Evolutionary conservation across 2,113 vertebrate genomes (phyloP).

Genomic region (Indicator maculatus): DNA sequence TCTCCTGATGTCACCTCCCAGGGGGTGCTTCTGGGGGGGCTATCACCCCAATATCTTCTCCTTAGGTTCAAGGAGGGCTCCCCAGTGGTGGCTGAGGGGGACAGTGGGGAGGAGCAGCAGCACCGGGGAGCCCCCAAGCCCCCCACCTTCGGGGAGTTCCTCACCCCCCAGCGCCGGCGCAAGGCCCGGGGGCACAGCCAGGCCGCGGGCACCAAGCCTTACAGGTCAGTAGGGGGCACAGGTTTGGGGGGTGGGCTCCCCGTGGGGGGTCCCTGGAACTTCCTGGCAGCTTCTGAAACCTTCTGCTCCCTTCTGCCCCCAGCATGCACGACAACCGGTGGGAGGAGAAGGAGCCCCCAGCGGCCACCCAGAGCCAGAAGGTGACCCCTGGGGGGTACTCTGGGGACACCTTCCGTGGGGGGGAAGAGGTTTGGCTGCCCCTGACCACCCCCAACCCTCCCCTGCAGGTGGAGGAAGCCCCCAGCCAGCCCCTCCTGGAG

Average conservation of each 20-base stretch:
- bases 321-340: conserved; percentile 94
- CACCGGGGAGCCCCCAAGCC: conserved; percentile 33
- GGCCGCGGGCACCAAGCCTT: conserved; percentile 73
- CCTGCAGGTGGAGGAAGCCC: neutral
- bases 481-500: neutral
- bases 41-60: no score
- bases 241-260: no score
- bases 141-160: conserved; percentile 85
- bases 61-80: conserved; percentile 87
- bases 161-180: conserved; percentile 71
- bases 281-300: no score
- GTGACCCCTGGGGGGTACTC: neutral
- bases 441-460: no score
- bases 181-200: conserved; percentile 64
- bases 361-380: neutral
- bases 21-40: no score
- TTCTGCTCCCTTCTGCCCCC: neutral
- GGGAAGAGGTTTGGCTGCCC: no score
- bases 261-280: no score
- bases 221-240: conserved; percentile 76
- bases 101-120: conserved; percentile 50
- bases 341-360: conserved; percentile 74
- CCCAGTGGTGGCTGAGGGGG: conserved; percentile 59
- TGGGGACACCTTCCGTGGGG: no score
- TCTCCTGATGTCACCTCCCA: no score